These are phyloP conservation scores for Dipodomys spectabilis DNA, from an alignment of 2,113 vertebrate genomes.

Conservation along the genomic window DNA sequence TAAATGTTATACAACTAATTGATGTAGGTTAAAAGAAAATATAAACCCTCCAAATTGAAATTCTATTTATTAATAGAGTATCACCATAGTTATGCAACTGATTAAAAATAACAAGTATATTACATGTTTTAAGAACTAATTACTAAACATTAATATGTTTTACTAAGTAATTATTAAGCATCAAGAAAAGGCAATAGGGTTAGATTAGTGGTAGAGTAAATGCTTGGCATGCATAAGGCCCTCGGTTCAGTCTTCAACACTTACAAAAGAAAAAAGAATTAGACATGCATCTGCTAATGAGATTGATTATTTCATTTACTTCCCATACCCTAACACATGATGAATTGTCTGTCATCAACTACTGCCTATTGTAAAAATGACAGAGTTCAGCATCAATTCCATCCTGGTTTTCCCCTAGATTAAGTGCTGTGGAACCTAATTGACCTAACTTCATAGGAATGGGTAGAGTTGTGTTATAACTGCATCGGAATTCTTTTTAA, in stretches of 20 bases:
- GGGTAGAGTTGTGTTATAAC: not conserved
- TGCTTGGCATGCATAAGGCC: not conserved
- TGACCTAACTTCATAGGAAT: constrained; percentile 20
- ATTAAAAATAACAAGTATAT: constrained; percentile 34
- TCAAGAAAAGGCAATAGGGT: not conserved
- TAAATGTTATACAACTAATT: too few species aligned
- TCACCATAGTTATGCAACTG: not conserved
- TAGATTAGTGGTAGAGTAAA: not conserved
- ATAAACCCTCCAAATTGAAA: too few species aligned
- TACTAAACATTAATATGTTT: not conserved
- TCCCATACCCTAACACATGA: accelerated
- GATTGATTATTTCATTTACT: not conserved
- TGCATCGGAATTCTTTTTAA: constrained; percentile 22
- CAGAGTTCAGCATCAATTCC: not conserved
- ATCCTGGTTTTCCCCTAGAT: not conserved
- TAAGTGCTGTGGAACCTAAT: not conserved
- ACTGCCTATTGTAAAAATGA: not conserved
- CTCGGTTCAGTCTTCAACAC: not conserved
- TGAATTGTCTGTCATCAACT: not conserved
- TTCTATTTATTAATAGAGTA: constrained; percentile 38
- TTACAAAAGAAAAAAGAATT: not conserved
- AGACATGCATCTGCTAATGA: not conserved
- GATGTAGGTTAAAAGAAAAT: too few species aligned
- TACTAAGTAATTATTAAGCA: constrained; percentile 38
- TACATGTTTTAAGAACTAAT: not conserved